Conservation (phyloP, 1,140 invertebrate genomes). For the Drosophila pectinifera region DNA sequence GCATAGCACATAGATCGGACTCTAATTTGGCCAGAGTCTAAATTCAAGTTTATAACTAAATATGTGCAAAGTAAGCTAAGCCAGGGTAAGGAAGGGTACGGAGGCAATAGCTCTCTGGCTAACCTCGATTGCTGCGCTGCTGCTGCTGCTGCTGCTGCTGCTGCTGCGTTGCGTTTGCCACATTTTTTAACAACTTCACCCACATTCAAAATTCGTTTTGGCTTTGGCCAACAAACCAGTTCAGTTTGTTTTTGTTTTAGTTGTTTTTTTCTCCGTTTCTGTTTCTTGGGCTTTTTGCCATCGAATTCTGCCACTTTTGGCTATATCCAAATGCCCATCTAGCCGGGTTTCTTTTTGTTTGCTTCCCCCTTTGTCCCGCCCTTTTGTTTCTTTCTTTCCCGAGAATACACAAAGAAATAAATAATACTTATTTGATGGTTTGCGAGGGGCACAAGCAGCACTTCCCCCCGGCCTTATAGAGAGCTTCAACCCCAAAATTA, state of each 20-base stretch:
- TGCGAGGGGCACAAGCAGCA: not conserved
- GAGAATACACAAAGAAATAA: not conserved
- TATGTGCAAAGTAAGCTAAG: conserved; percentile 53
- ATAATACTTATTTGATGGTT: not conserved
- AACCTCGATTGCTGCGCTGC: conserved; percentile 72
- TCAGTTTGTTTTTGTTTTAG: conserved; percentile 51
- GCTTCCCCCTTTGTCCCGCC: conserved; percentile 1
- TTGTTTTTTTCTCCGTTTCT: conserved; percentile 1
- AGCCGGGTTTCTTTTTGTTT: conserved; percentile 16
- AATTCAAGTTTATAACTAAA: conserved; percentile 82
- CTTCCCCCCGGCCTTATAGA: conserved; percentile 19
- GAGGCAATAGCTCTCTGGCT: conserved; percentile 37
- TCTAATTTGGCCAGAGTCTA: conserved; percentile 71
- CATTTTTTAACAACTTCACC: conserved; percentile 80
- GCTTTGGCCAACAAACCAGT: conserved; percentile 72
- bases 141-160: not conserved
- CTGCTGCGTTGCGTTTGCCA: conserved; percentile 64
- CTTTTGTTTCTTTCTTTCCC: conserved; percentile 19
- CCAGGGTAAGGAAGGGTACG: conserved; percentile 9
- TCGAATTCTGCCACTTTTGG: conserved; percentile 45
- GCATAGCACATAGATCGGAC: conserved; percentile 21
- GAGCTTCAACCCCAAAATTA: conserved; percentile 5
- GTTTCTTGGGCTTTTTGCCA: conserved; percentile 29
- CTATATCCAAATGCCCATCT: conserved; percentile 43
- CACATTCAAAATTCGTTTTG: conserved; percentile 82